Base-by-base conservation (phyloP, 2,888 invertebrate species). In the Dolomedes plantarius region DNA sequence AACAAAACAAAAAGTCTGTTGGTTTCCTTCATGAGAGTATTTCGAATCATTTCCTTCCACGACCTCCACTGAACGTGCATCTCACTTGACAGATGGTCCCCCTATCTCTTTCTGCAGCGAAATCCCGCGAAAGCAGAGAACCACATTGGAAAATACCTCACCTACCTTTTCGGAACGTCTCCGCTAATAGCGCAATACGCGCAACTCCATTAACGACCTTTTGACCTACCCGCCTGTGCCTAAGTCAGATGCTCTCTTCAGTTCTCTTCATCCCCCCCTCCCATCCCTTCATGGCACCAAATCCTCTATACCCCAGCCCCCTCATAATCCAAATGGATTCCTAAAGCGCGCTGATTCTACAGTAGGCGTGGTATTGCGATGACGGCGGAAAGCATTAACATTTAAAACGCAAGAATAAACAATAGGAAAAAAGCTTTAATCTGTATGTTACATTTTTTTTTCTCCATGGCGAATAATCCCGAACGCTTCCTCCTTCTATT, bases 161-260 rank as follows among this genome's bases (percentile, higher is more conserved):
- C 69, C 77, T 69, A 62, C 81, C 81, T 73, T 39, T 65, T 41
- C 65, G 72, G 56, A 56, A 50, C 56, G 39, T 67, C 39, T 65
- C 77, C 79, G 72, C 83, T 83, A 83, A 83, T 83, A 83, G 83
- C 77, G 64, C 71, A 69, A 79, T 71, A 50, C 74, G 68, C 81
- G 74, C 81, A 81, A 73, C 83, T 77, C 83, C 83, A 83, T 83
- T 83, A 83, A 83, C 77, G 77, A 83, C 83, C 83, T 83, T 83
- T 72, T 83, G 83, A 83, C 83, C 83, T 72, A 50, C 46, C 72
- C 81, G 50, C 74, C 31, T 39, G n/a, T n/a, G 71, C 46, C 41
- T 46, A 77, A 83, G 83, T 72, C 83, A 77, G 80, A 9, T 19
- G 32, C 79, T 50, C 68, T 32, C 56, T 46, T 65, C 46, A 67